These are phyloP conservation scores for Matsumurasca onukii DNA, from an alignment of 1,140 invertebrate species.

Conservation along the genomic window DNA sequence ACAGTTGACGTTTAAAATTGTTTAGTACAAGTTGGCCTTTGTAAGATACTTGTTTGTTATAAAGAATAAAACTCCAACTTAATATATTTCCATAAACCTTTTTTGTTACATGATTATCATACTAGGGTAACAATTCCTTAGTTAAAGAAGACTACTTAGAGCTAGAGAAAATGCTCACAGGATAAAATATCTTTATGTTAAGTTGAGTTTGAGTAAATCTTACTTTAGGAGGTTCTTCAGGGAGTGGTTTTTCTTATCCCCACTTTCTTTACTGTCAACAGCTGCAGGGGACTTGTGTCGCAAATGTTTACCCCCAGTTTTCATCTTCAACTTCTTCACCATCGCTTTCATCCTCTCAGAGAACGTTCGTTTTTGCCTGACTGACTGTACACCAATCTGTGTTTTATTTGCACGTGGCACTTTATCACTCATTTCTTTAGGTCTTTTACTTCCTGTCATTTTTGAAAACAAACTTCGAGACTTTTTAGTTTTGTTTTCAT, in stretches of 20 bases:
- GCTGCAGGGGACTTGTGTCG: conserved; percentile 12
- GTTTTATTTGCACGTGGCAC: conserved; percentile 17
- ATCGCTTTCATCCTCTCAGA: conserved; percentile 40
- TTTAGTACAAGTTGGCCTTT: too few relatives aligned
- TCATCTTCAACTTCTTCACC: conserved; percentile 39
- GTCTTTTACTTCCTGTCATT: conserved; percentile 14
- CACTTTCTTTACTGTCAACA: conserved; percentile 27
- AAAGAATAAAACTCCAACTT: too few relatives aligned
- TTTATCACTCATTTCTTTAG: neutral
- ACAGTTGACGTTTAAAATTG: too few relatives aligned
- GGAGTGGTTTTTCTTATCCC: conserved; percentile 33
- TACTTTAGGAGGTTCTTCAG: conserved; percentile 31
- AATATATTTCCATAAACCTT: too few relatives aligned
- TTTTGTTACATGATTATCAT: too few relatives aligned
- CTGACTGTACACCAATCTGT: conserved; percentile 27
- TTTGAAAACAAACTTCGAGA: conserved; percentile 29
- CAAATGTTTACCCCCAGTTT: conserved; percentile 8
- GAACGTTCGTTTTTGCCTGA: conserved; percentile 38
- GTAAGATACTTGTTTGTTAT: too few relatives aligned
- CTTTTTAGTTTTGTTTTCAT: conserved; percentile 3
- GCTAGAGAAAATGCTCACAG: too few relatives aligned
- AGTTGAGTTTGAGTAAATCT: too few relatives aligned
- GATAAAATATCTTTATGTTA: too few relatives aligned
- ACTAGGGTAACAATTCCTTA: too few relatives aligned
- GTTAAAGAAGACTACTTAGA: too few relatives aligned